Percentiles rank a stretch among this genome's conserved stretches.
These are phyloP conservation scores for Ptycholaimellus sp. DNA, from an alignment of 2,888 invertebrate genomes.

Conservation along the genomic window DNA sequence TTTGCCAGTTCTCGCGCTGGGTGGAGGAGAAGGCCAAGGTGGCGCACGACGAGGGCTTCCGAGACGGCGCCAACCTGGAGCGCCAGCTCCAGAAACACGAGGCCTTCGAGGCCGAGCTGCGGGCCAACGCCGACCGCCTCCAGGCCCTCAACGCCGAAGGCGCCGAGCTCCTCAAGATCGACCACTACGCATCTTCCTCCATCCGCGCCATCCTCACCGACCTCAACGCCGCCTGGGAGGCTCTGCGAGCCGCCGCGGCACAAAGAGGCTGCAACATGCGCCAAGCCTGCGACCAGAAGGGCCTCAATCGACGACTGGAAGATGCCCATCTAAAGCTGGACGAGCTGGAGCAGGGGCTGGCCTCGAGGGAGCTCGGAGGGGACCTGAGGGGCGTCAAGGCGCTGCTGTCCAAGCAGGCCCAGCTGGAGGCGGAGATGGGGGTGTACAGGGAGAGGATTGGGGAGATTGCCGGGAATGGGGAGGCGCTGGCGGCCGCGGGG, in stretches of 20 bases:
- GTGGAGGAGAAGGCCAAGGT: constrained; percentile 68
- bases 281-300: constrained; percentile 59
- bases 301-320: constrained; percentile 45
- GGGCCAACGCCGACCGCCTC: constrained; percentile 29
- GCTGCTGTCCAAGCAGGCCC: constrained; percentile 34
- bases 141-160: constrained; percentile 34
- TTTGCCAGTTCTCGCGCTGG: constrained; percentile 49
- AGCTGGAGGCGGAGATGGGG: constrained; percentile 56
- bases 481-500: constrained; percentile 66
- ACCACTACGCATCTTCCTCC: constrained; percentile 42
- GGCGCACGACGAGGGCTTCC: constrained; percentile 70
- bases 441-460: constrained; percentile 57
- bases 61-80: constrained; percentile 34
- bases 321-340: constrained; percentile 62
- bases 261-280: constrained; percentile 47
- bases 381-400: constrained; percentile 76
- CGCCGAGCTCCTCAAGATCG: constrained; percentile 45
- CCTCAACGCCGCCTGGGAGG: constrained; percentile 52
- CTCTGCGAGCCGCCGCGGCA: constrained; percentile 42
- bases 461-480: constrained; percentile 39
- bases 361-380: constrained; percentile 50
- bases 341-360: constrained; percentile 52
- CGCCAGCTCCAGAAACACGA: constrained; percentile 32
- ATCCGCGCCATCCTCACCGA: constrained; percentile 43
- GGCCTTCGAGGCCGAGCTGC: constrained; percentile 32